These are phyloP conservation scores for Drosophila mulleri DNA, from an alignment of 2,888 invertebrate species.

Conservation along the genomic window DNA sequence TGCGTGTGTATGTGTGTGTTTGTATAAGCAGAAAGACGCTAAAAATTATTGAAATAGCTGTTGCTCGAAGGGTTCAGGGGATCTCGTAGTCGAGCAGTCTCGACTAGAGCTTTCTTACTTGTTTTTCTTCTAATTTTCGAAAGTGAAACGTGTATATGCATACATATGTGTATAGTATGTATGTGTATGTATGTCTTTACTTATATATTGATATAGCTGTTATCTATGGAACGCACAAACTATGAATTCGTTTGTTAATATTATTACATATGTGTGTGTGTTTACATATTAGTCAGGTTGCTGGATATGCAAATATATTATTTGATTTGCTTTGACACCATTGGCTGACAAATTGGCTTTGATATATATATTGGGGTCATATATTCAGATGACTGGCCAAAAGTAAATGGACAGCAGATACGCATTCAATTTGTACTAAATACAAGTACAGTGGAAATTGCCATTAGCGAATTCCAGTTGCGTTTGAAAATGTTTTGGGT, in stretches of 20 bases:
- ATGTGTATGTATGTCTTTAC: not conserved
- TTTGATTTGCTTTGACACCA: slow-evolving; percentile 43
- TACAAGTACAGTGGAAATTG: not conserved
- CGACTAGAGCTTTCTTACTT: too few species aligned
- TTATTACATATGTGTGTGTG: not conserved
- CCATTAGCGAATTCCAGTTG: not conserved
- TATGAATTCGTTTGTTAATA: not conserved
- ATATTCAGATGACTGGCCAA: slow-evolving; percentile 15
- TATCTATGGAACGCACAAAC: not conserved
- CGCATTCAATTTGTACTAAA: not conserved
- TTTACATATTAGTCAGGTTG: not conserved
- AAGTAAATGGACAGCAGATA: not conserved
- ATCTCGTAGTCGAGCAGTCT: too few species aligned
- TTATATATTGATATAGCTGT: not conserved
- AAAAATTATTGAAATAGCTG: too few species aligned
- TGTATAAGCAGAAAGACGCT: too few species aligned
- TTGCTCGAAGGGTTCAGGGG: too few species aligned
- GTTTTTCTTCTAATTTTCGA: slow-evolving; percentile 3
- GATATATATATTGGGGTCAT: slow-evolving; percentile 21
- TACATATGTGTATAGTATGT: too few species aligned
- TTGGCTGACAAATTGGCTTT: slow-evolving; percentile 26
- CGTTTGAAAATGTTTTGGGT: not conserved
- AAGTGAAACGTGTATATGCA: slow-evolving; percentile 35
- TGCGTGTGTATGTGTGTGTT: too few species aligned
- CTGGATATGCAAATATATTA: slow-evolving; percentile 43